Conservation (phyloP, 64 coral and sea anemone species). For the Porites australiensis region DNA sequence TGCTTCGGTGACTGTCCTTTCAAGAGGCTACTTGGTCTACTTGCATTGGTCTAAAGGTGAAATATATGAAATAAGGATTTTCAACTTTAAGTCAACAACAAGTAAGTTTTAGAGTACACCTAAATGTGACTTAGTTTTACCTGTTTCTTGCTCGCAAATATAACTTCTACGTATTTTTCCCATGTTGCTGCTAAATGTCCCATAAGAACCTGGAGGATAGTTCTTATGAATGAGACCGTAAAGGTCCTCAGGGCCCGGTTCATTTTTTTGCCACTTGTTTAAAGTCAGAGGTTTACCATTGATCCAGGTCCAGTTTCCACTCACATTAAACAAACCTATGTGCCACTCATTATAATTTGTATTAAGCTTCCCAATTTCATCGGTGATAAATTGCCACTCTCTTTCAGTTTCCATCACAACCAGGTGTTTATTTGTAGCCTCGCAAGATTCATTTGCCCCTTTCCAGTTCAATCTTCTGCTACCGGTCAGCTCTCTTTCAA, state of each 20-base stretch:
- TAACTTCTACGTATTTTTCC: not conserved
- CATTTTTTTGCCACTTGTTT: not conserved
- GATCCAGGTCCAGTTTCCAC: not conserved
- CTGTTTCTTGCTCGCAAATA: conserved; percentile 39
- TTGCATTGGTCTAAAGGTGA: too few species aligned
- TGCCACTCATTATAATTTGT: not conserved
- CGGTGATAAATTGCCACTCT: conserved; percentile 15
- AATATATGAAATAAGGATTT: too few species aligned
- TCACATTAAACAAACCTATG: not conserved
- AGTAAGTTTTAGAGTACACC: too few species aligned
- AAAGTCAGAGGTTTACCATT: not conserved
- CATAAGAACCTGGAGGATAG: not conserved
- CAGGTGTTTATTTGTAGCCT: not conserved
- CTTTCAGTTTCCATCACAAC: conserved; percentile 1
- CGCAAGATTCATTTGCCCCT: not conserved
- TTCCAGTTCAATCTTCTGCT: not conserved
- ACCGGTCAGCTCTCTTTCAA: not conserved
- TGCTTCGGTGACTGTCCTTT: too few species aligned
- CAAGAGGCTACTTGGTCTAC: too few species aligned
- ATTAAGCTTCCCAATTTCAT: not conserved
- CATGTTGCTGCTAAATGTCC: not conserved
- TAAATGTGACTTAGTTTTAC: not conserved
- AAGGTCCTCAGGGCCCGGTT: not conserved
- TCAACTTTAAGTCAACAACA: too few species aligned
- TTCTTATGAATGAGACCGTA: not conserved